Percentiles rank a stretch among this genome's conserved stretches.
Conservation (phyloP, 1,140 invertebrate species). For the Chionoecetes opilio region DNA sequence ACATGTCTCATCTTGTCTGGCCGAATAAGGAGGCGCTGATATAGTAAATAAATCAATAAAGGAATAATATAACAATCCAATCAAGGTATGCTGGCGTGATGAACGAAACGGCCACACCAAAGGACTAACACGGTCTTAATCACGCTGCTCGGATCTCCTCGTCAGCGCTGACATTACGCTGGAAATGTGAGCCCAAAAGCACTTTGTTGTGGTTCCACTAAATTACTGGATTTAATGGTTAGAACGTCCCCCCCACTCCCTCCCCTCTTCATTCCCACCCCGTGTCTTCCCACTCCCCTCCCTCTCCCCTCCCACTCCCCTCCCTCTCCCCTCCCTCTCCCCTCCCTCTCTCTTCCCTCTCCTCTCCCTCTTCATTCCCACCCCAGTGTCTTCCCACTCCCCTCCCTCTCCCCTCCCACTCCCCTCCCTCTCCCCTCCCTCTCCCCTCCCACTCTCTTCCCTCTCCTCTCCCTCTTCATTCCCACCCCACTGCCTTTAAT, state of each 20-base stretch:
- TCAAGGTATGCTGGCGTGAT: too few species aligned
- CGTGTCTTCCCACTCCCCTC: neutral
- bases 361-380: neutral
- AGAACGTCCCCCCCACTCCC: neutral
- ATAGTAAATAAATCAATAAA: neutral
- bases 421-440: neutral
- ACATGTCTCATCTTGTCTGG: too few species aligned
- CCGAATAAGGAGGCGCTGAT: neutral
- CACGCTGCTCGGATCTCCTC: neutral
- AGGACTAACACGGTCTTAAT: neutral
- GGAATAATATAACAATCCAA: neutral
- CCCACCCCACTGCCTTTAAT: too few species aligned
- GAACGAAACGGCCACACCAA: neutral
- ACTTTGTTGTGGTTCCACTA: slow-evolving; percentile 19
- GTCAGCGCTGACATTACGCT: neutral
- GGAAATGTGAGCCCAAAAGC: neutral
- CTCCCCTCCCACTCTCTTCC: neutral
- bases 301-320: neutral
- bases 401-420: neutral
- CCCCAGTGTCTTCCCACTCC: neutral
- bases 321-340: neutral
- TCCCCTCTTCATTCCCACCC: neutral
- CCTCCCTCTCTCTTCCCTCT: neutral
- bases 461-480: neutral
- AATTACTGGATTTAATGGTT: slow-evolving; percentile 7